Percentiles rank a stretch among this genome's conserved stretches.
Conservation (phyloP, 2,888 invertebrate genomes). For the Venusia cambrica region DNA sequence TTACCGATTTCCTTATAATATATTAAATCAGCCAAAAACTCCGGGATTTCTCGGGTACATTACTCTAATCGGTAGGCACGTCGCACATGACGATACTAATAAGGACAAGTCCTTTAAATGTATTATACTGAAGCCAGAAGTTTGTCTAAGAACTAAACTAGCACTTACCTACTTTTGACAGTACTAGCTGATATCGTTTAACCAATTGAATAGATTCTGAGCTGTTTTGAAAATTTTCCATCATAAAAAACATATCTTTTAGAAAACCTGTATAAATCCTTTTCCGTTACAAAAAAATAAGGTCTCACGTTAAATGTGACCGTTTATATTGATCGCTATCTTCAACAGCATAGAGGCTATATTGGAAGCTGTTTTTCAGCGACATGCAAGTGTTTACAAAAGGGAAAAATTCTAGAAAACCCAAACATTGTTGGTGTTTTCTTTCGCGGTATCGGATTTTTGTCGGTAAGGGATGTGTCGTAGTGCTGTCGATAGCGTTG, state of each 20-base stretch:
- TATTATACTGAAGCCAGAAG: no score
- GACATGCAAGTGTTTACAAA: conserved; percentile 25
- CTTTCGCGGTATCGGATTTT: conserved; percentile 37
- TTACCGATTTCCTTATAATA: no score
- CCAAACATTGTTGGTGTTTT: conserved; percentile 26
- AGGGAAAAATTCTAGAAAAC: conserved; percentile 23
- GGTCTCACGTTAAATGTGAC: no score
- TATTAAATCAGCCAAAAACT: no score
- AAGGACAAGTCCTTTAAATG: no score
- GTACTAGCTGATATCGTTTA: conserved; percentile 2
- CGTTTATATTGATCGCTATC: conserved; percentile 4
- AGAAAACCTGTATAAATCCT: no score
- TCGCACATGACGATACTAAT: no score
- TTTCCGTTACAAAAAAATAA: no score
- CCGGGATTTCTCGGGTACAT: no score
- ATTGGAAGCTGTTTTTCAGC: neutral
- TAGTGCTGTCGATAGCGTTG: conserved; percentile 23
- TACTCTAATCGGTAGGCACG: no score
- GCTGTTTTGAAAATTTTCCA: conserved; percentile 22
- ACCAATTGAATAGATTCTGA: conserved; percentile 4
- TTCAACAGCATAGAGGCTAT: neutral
- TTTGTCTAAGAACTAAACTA: no score
- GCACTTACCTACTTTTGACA: conserved; percentile 13
- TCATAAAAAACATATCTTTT: no score
- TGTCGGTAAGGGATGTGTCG: conserved; percentile 34